Evolutionary conservation across 1,140 invertebrate species (phyloP).

Genomic region (Epicauta chinensis): DNA sequence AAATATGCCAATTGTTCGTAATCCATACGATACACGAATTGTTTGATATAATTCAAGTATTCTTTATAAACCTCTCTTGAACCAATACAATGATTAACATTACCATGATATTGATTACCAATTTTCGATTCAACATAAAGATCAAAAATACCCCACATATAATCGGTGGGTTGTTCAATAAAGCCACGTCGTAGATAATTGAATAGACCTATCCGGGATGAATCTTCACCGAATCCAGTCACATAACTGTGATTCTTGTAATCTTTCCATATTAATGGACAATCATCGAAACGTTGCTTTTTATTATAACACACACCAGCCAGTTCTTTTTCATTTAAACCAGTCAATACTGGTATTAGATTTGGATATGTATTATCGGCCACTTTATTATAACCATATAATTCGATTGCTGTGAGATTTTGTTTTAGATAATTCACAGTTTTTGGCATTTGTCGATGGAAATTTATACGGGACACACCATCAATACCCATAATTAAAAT

Average conservation of each 20-base stretch:
- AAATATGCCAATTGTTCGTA: slow-evolving; percentile 52
- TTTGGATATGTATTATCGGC: slow-evolving; percentile 82
- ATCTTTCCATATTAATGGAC: slow-evolving; percentile 74
- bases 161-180: slow-evolving; percentile 69
- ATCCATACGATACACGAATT: slow-evolving; percentile 49
- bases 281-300: slow-evolving; percentile 54
- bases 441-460: slow-evolving; percentile 72
- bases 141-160: slow-evolving; percentile 72
- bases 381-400: slow-evolving; percentile 76
- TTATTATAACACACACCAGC: slow-evolving; percentile 52
- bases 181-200: slow-evolving; percentile 79
- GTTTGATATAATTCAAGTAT: slow-evolving; percentile 55
- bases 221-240: slow-evolving; percentile 76
- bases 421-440: slow-evolving; percentile 54
- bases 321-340: slow-evolving; percentile 55
- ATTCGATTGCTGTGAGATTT: slow-evolving; percentile 56
- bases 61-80: slow-evolving; percentile 51
- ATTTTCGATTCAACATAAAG: slow-evolving; percentile 54
- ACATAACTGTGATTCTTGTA: slow-evolving; percentile 65
- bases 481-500: slow-evolving; percentile 82
- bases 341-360: slow-evolving; percentile 64
- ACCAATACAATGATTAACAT: slow-evolving; percentile 57
- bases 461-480: slow-evolving; percentile 78
- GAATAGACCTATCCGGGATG: slow-evolving; percentile 66
- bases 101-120: slow-evolving; percentile 51